Evolutionary conservation across 2,797 vertebrate genomes (phyloP), one percentile per base, ranked within the genome.

Genomic region (Botia almorhae): DNA sequence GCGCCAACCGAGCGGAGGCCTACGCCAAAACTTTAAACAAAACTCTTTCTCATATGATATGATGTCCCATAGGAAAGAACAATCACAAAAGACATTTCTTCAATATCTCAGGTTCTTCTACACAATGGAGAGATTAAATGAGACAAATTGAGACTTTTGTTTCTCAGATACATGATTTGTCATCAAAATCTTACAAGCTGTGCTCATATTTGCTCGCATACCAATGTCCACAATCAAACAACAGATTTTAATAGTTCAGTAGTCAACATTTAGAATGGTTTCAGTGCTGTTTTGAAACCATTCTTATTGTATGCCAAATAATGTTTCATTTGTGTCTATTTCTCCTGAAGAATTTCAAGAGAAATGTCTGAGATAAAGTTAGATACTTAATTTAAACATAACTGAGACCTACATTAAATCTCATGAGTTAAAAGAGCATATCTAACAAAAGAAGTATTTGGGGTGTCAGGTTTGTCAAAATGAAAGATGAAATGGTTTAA

Each of bases 1-100:
- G 77, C 61, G n/a, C 58, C 76, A 79, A 79, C 36, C 64, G 60
- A 43, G 60, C 48, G 26, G 19, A 46, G 63, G 77, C 23, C 58
- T 64, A 23, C 63, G 13, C 50, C 26, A 70, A 69, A 78, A 48
- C 39, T 61, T 61, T 58, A 19, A 63, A 65, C 33, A 65, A 14
- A 65, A 39, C 68, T 71, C 14, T 43, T 64, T 56, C 11, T 63
- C 33, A 26, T 64, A 46, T 53, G 19, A 79, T 65, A 65, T 29
- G n/a, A 72, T 8, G 69, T 46, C 19, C 56, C 19, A 74, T 33
- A 14, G 26, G 60, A 63, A 16, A 17, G 19, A 63, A 33, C 12
- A 61, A 61, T 10, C 19, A 58, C 7, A 11, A 58, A 19, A 21
- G n/a, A 58, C 7, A 46, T 46, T 10, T 46, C 10, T 11, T 46